phyloP scores from a whole-genome alignment of 2,888 invertebrate genomes.

The Vanessa cardui region DNA sequence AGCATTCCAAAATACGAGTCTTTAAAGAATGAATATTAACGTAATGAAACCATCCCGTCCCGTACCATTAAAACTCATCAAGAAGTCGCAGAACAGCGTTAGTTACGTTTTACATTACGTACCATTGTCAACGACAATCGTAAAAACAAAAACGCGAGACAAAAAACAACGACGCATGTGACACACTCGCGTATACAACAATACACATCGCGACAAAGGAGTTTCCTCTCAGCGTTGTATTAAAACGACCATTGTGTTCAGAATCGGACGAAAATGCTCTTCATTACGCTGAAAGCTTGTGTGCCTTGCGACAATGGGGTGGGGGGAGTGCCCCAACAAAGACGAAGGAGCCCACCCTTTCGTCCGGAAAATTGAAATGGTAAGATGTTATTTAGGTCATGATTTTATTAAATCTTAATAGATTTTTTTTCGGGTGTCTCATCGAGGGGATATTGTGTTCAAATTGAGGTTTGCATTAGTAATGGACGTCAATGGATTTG shows the following conservation, averaged over 20 bases:
- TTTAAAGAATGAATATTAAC: neutral
- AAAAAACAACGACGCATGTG: slow-evolving; percentile 66
- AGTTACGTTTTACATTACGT: slow-evolving; percentile 52
- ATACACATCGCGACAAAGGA: slow-evolving; percentile 71
- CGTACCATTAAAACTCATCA: slow-evolving; percentile 42
- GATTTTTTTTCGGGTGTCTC: slow-evolving; percentile 46
- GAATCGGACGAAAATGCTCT: slow-evolving; percentile 84
- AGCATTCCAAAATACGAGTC: no score
- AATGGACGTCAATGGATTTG: slow-evolving; percentile 10
- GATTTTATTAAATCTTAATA: slow-evolving; percentile 81
- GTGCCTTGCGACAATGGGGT: slow-evolving; percentile 79
- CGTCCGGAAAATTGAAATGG: slow-evolving; percentile 82
- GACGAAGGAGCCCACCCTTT: slow-evolving; percentile 75
- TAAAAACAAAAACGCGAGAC: slow-evolving; percentile 64
- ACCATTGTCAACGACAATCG: slow-evolving; percentile 71
- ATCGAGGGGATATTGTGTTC: slow-evolving; percentile 14
- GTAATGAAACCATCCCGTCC: neutral
- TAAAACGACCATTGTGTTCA: slow-evolving; percentile 76
- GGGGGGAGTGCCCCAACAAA: slow-evolving; percentile 62
- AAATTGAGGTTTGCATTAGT: slow-evolving; percentile 25
- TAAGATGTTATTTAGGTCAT: slow-evolving; percentile 81
- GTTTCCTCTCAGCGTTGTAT: slow-evolving; percentile 79
- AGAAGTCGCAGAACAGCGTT: slow-evolving; percentile 9
- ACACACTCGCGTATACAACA: slow-evolving; percentile 75
- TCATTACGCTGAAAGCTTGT: slow-evolving; percentile 84